phyloP scores from a whole-genome alignment of 2,888 invertebrate genomes.

The Eupithecia insigniata region DNA sequence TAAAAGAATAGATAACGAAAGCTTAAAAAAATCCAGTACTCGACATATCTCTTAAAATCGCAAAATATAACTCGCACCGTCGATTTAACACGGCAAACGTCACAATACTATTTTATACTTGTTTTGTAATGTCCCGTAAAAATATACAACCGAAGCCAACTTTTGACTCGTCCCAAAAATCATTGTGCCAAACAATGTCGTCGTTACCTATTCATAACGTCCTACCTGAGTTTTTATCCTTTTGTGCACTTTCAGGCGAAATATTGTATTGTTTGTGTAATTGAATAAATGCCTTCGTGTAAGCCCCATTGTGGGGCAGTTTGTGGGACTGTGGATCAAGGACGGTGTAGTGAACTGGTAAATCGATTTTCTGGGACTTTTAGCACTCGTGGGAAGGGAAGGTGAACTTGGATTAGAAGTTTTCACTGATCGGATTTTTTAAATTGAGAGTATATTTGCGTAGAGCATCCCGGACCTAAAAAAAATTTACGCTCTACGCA shows the following conservation, averaged over 20 bases:
- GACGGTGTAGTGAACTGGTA: slow-evolving; percentile 38
- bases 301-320: slow-evolving; percentile 54
- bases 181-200: slow-evolving; percentile 70
- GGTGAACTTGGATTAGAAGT: not conserved
- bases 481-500: too few species aligned
- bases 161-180: slow-evolving; percentile 78
- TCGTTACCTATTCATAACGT: slow-evolving; percentile 71
- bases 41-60: not conserved
- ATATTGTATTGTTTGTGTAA: slow-evolving; percentile 77
- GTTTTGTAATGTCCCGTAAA: slow-evolving; percentile 59
- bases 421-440: not conserved
- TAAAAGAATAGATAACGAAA: not conserved
- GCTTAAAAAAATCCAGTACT: not conserved
- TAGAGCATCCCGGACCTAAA: not conserved
- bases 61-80: slow-evolving; percentile 52
- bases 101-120: slow-evolving; percentile 56
- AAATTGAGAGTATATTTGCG: not conserved
- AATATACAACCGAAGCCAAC: slow-evolving; percentile 71
- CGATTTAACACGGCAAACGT: slow-evolving; percentile 63
- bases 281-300: slow-evolving; percentile 80
- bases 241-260: slow-evolving; percentile 78
- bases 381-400: not conserved
- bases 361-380: slow-evolving; percentile 45
- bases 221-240: slow-evolving; percentile 73
- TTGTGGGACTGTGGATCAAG: slow-evolving; percentile 51